A percentile compares a stretch with the other conserved stretches of the same genome.
These are phyloP conservation scores for Zalophus californianus DNA, from an alignment of 2,797 vertebrate species.

Conservation along the genomic window DNA sequence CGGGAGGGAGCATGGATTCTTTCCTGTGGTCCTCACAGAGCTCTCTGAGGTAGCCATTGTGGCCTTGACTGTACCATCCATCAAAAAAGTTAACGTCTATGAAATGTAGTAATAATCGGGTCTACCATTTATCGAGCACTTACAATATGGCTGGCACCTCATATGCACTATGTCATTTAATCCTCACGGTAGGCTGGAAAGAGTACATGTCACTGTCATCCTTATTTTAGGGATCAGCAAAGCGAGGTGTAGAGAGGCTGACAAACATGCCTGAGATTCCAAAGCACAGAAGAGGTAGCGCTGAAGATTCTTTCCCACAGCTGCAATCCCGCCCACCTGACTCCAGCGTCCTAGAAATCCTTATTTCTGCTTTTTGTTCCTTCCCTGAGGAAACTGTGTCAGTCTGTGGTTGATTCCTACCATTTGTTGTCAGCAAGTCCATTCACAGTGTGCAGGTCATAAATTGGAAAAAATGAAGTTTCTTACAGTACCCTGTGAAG, in stretches of 20 bases:
- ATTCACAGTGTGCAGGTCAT: not conserved
- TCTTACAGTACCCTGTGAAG: not conserved
- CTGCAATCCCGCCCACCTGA: not conserved
- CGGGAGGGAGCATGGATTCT: not conserved
- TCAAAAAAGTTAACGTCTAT: not conserved
- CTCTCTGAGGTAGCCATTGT: not conserved
- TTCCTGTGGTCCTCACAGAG: not conserved
- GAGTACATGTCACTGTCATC: not conserved
- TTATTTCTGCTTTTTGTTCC: not conserved
- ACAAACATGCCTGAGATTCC: not conserved
- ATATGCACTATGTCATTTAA: not conserved
- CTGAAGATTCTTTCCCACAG: not conserved
- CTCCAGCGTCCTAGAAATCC: not conserved
- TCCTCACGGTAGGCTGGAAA: not conserved
- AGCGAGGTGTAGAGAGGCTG: not conserved
- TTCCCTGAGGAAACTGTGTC: not conserved
- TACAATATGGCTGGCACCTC: not conserved
- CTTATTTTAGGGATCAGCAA: not conserved
- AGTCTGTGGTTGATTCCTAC: not conserved
- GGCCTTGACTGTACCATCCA: not conserved
- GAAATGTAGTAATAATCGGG: not conserved
- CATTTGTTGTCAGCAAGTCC: not conserved
- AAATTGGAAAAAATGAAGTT: not conserved
- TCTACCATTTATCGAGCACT: not conserved
- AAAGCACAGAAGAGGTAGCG: not conserved